A percentile compares a stretch with the other conserved stretches of the same genome.
These are phyloP conservation scores for Holothuria leucospilota DNA, from an alignment of 53 echinoderm and acorn worm species.

Conservation along the genomic window DNA sequence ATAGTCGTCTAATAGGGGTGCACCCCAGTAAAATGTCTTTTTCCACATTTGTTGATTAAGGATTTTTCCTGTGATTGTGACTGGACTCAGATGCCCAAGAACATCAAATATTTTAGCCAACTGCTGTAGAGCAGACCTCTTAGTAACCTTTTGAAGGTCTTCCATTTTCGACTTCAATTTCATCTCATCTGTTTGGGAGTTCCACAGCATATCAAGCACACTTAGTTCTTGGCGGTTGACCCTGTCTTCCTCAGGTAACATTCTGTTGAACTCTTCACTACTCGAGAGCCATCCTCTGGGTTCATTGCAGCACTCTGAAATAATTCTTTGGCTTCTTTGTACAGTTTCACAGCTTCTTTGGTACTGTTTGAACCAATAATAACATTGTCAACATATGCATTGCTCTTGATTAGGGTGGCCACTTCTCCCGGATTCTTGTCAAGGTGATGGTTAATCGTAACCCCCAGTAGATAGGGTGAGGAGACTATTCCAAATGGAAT, in stretches of 20 bases:
- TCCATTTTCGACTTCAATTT: not conserved
- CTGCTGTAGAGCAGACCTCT: not conserved
- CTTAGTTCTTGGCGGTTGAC: not conserved
- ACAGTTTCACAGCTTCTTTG: not conserved
- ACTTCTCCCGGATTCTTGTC: not conserved
- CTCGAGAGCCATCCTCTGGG: not conserved
- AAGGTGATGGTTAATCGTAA: not conserved
- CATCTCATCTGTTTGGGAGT: not conserved
- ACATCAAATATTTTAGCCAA: not conserved
- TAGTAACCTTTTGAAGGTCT: not conserved
- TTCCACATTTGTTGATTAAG: not conserved
- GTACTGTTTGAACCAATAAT: not conserved
- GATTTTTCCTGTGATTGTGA: not conserved
- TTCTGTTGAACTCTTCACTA: too few species aligned
- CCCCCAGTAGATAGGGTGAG: conserved; percentile 12
- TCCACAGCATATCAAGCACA: not conserved
- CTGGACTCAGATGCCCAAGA: not conserved
- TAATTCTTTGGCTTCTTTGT: not conserved
- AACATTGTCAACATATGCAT: not conserved
- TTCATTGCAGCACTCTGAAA: not conserved
- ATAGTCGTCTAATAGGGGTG: not conserved
- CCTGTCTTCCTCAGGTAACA: not conserved
- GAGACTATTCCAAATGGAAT: not conserved
- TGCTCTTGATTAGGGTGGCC: not conserved
- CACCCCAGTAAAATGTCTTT: not conserved